A percentile compares a stretch with the other conserved stretches of the same genome.
Evolutionary conservation across 2,113 vertebrate species (phyloP).

Genomic region (Miniopterus natalensis): DNA sequence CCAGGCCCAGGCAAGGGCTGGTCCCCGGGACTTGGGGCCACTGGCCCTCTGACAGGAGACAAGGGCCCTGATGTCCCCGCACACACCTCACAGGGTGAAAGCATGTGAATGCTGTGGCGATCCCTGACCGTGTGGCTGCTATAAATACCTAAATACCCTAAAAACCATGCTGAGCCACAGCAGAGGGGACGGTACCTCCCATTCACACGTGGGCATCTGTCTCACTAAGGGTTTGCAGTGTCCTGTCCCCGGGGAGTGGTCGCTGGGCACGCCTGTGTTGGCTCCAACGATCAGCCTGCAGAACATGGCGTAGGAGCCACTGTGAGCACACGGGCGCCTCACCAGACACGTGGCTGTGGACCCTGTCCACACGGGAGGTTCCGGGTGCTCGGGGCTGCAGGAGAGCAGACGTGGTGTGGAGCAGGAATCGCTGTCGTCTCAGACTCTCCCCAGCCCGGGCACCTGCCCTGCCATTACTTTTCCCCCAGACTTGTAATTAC

Average conservation of each 20-base stretch:
- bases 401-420: background rate
- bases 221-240: background rate
- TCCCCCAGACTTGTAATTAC: background rate
- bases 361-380: background rate
- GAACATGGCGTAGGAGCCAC: background rate
- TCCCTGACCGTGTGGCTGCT: fast-evolving
- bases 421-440: background rate
- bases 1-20: fast-evolving
- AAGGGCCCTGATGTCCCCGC: background rate
- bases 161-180: background rate
- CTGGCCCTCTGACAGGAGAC: background rate
- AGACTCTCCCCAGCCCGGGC: fast-evolving
- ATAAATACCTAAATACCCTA: background rate
- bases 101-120: background rate
- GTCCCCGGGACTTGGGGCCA: background rate
- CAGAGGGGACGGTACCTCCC: background rate
- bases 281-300: background rate
- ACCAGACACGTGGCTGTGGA: background rate
- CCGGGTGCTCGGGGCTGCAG: background rate
- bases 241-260: background rate
- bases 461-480: background rate
- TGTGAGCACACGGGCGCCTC: background rate
- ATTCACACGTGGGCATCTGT: background rate
- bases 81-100: background rate
- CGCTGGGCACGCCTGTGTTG: background rate